A percentile compares a stretch with the other conserved stretches of the same genome.
These are phyloP conservation scores for Thymelicus acteon DNA, from an alignment of 2,888 invertebrate genomes.

Conservation along the genomic window DNA sequence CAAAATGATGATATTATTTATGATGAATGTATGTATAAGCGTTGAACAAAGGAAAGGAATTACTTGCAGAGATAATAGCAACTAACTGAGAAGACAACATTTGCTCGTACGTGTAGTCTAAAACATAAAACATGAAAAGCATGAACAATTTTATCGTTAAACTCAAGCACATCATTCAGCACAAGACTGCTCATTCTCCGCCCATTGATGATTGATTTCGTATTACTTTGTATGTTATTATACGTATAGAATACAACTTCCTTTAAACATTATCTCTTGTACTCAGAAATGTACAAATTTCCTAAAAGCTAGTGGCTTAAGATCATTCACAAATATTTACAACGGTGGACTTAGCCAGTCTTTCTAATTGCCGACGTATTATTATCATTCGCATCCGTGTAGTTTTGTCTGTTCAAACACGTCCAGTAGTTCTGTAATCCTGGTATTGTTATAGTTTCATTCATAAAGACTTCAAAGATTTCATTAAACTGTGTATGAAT, in stretches of 20 bases:
- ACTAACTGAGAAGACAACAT: too few species aligned
- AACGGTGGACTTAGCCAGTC: conserved; percentile 60
- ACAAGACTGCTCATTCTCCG: conserved; percentile 17
- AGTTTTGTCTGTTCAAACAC: conserved; percentile 47
- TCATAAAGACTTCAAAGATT: conserved; percentile 45
- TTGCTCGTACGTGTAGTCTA: too few species aligned
- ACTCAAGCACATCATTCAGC: not conserved
- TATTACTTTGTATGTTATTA: conserved; percentile 4
- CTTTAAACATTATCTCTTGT: conserved; percentile 21
- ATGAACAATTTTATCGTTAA: not conserved
- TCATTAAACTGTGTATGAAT: not conserved
- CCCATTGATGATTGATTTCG: conserved; percentile 21
- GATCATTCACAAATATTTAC: conserved; percentile 76
- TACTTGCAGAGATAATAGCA: too few species aligned
- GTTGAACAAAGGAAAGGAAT: too few species aligned
- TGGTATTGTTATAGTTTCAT: conserved; percentile 51
- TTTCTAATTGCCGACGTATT: conserved; percentile 44
- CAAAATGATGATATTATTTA: too few species aligned
- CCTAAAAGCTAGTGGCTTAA: conserved; percentile 38
- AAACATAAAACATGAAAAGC: too few species aligned
- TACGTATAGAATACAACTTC: conserved; percentile 11
- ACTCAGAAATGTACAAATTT: conserved; percentile 13
- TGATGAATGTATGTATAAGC: too few species aligned
- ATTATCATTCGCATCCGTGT: conserved; percentile 53
- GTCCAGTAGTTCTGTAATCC: conserved; percentile 45